Conservation (phyloP, 2,888 invertebrate species). For the Oxytorus armatus region DNA sequence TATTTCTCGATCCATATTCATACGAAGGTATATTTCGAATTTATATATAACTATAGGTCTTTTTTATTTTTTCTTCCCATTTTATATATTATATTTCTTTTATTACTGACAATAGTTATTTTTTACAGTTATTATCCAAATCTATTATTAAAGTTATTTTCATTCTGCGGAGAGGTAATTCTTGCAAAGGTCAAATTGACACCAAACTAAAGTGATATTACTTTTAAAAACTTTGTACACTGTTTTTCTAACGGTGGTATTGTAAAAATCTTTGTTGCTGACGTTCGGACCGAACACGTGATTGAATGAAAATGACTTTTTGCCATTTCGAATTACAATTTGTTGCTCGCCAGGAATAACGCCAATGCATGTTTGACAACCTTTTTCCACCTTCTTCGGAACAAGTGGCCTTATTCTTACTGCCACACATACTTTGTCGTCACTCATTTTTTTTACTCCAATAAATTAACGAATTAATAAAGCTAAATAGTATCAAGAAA, state of each 20-base stretch:
- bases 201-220: too few relatives aligned
- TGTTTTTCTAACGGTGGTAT: conserved; percentile 89
- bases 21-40: too few relatives aligned
- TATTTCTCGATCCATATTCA: too few relatives aligned
- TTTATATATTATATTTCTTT: too few relatives aligned
- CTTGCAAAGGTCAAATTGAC: too few relatives aligned
- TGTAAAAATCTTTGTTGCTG: conserved; percentile 90
- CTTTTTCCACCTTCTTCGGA: conserved; percentile 89
- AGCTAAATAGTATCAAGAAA: too few relatives aligned
- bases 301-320: conserved; percentile 93
- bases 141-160: too few relatives aligned
- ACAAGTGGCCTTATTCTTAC: conserved; percentile 93
- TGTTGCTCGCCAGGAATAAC: conserved; percentile 89
- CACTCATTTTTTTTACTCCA: conserved; percentile 69
- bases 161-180: too few relatives aligned
- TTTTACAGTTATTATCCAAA: too few relatives aligned
- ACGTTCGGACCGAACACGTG: conserved; percentile 91
- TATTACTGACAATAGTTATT: too few relatives aligned
- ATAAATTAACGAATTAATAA: background rate
- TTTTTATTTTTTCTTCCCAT: too few relatives aligned
- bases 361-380: conserved; percentile 91
- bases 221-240: conserved; percentile 92
- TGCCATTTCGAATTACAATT: conserved; percentile 88
- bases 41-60: too few relatives aligned
- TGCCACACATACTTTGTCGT: conserved; percentile 90